Evolutionary conservation across 1,140 invertebrate genomes (phyloP).

Genomic region (Tetramorium simillimum): DNA sequence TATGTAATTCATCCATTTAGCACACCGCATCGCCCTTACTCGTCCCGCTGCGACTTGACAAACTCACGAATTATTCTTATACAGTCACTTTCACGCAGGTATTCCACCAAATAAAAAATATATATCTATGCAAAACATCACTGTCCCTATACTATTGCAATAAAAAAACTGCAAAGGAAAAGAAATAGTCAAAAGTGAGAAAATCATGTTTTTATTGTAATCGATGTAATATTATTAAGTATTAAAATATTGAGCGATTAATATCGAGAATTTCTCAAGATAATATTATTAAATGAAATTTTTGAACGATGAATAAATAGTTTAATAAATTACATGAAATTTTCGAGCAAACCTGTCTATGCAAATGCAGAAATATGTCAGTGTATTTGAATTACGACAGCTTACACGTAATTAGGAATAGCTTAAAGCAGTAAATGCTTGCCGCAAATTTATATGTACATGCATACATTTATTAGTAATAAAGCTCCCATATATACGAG

Average conservation of each 20-base stretch:
- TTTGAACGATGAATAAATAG: not conserved
- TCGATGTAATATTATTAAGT: not conserved
- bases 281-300: not conserved
- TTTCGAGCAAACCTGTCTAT: not conserved
- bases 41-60: not conserved
- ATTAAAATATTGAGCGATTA: not conserved
- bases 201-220: not conserved
- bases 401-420: slow-evolving; percentile 7
- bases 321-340: not conserved
- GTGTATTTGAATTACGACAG: not conserved
- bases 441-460: slow-evolving; percentile 8
- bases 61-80: not conserved
- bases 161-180: not conserved
- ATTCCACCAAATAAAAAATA: not conserved
- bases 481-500: not conserved
- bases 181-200: too few relatives aligned
- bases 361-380: not conserved
- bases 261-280: not conserved
- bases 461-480: not conserved
- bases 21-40: not conserved
- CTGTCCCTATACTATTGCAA: not conserved
- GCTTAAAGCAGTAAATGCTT: slow-evolving; percentile 10
- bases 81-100: not conserved
- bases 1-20: slow-evolving; percentile 3
- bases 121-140: not conserved